Conservation (phyloP, 37 sponge, comb jelly and placozoan species). For the Spongia lamella region DNA sequence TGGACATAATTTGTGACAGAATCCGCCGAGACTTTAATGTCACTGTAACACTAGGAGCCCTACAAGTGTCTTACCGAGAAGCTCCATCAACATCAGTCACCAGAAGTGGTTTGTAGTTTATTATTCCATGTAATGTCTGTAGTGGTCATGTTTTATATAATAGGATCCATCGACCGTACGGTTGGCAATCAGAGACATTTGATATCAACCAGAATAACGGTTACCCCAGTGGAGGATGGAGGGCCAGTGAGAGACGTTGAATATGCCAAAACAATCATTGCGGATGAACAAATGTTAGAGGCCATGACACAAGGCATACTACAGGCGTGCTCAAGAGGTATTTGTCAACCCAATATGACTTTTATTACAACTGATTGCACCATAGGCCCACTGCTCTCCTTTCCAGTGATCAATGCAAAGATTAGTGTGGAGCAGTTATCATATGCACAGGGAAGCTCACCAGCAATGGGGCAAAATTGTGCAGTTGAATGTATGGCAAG, state of each 20-base stretch:
- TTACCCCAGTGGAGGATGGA: conserved; percentile 12
- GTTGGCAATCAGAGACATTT: conserved; percentile 35
- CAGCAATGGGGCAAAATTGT: conserved; percentile 51
- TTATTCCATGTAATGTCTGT: background rate
- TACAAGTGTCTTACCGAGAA: conserved; percentile 90
- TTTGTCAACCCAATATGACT: background rate
- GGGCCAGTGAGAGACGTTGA: background rate
- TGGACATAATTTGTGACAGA: conserved; percentile 80
- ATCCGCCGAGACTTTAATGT: conserved; percentile 69
- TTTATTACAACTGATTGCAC: background rate
- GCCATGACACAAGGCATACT: conserved; percentile 33
- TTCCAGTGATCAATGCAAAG: conserved; percentile 45
- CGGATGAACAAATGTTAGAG: conserved; percentile 12
- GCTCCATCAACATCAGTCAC: conserved; percentile 37
- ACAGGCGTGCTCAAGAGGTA: conserved; percentile 53
- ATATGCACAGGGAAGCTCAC: conserved; percentile 21
- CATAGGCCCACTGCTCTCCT: conserved; percentile 64
- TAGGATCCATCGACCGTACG: conserved; percentile 26
- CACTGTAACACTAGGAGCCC: conserved; percentile 65
- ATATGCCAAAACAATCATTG: background rate
- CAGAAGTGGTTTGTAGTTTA: conserved; percentile 17
- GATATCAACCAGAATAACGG: conserved; percentile 17
- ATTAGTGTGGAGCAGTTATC: conserved; percentile 36
- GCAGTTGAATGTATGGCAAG: conserved; percentile 39
- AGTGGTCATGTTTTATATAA: no score